These are phyloP conservation scores for Allacma fusca DNA, from an alignment of 2,888 invertebrate species.

Conservation along the genomic window DNA sequence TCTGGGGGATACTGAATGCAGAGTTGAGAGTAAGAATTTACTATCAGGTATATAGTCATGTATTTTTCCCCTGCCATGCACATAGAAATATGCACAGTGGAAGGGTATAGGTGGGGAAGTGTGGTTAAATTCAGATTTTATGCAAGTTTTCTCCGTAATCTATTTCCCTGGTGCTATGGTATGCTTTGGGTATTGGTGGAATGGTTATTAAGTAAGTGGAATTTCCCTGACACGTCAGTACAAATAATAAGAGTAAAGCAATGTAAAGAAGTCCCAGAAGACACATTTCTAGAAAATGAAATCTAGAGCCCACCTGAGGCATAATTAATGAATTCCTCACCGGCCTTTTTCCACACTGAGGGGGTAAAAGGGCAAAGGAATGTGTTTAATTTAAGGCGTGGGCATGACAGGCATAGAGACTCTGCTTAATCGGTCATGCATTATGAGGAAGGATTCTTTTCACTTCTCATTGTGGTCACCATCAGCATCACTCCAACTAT, in stretches of 20 bases:
- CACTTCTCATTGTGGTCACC: slow-evolving; percentile 47
- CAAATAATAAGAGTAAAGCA: slow-evolving; percentile 32
- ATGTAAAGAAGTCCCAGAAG: slow-evolving; percentile 24
- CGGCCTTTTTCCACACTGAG: slow-evolving; percentile 54
- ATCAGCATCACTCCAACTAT: slow-evolving; percentile 32
- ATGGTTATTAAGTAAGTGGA: slow-evolving; percentile 14
- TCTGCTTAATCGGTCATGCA: slow-evolving; percentile 61
- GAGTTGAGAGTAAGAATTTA: neutral
- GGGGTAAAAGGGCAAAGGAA: slow-evolving; percentile 60
- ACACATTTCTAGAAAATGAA: slow-evolving; percentile 47
- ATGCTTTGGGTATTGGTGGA: slow-evolving; percentile 1
- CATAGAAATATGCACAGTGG: no score
- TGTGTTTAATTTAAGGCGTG: slow-evolving; percentile 62
- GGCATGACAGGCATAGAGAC: slow-evolving; percentile 60
- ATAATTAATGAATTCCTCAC: slow-evolving; percentile 61
- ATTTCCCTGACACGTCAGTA: slow-evolving; percentile 34
- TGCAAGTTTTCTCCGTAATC: slow-evolving; percentile 11
- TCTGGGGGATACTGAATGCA: no score
- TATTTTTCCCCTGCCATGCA: no score
- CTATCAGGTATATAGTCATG: no score
- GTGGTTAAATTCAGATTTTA: neutral
- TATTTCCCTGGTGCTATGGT: slow-evolving; percentile 1
- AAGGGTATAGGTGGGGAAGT: no score
- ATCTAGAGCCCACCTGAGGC: slow-evolving; percentile 59
- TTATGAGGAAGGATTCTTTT: slow-evolving; percentile 50